Conservation (phyloP, 2,888 invertebrate genomes). For the Lithophane semibrunnea region DNA sequence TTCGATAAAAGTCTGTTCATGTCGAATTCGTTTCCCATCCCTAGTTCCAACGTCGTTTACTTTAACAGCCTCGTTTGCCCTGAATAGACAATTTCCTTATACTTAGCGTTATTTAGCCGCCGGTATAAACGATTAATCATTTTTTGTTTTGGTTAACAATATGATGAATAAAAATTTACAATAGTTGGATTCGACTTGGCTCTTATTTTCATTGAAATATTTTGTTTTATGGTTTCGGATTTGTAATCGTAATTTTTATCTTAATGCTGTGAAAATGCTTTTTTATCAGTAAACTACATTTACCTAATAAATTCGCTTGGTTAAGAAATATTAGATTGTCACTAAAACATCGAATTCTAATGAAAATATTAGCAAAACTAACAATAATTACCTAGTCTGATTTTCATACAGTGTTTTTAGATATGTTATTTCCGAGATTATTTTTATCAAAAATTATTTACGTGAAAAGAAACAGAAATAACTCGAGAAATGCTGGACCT, state of each 20-base stretch:
- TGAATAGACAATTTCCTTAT: constrained; percentile 66
- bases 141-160: constrained; percentile 53
- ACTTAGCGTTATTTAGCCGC: constrained; percentile 56
- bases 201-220: background rate
- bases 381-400: background rate
- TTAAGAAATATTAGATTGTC: background rate
- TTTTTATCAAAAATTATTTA: background rate
- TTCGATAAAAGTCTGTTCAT: constrained; percentile 19
- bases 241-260: background rate
- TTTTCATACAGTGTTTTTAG: background rate
- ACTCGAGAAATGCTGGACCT: too few species aligned
- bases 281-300: background rate
- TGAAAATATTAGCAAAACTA: background rate
- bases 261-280: background rate
- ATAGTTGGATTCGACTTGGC: background rate
- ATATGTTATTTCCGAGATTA: too few species aligned
- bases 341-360: background rate
- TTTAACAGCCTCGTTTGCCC: constrained; percentile 64
- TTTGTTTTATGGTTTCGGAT: background rate
- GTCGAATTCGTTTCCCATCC: constrained; percentile 40
- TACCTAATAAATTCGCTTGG: too few species aligned
- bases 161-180: constrained; percentile 24
- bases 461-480: background rate
- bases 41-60: constrained; percentile 57
- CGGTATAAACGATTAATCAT: constrained; percentile 58